These are phyloP conservation scores for Diadumene lineata DNA, from an alignment of 92 coral and sea anemone species.

Conservation along the genomic window DNA sequence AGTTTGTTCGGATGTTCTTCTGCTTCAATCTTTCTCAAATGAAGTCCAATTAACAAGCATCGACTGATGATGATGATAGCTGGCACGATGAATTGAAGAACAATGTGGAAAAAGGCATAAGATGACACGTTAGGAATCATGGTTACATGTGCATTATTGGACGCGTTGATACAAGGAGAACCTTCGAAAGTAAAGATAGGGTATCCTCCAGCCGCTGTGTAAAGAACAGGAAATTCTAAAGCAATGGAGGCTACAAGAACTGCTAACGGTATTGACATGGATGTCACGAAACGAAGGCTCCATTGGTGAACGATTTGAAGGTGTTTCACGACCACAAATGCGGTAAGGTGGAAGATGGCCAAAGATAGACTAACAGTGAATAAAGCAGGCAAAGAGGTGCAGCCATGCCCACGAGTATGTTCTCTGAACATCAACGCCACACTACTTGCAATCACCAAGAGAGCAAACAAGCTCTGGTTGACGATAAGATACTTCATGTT, in stretches of 20 bases:
- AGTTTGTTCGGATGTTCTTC: not conserved
- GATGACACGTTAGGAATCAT: not conserved
- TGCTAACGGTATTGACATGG: not conserved
- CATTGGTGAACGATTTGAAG: not conserved
- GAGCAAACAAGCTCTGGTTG: not conserved
- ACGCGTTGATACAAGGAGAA: not conserved
- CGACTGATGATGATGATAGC: not conserved
- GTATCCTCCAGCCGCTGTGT: not conserved
- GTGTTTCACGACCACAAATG: too few species aligned
- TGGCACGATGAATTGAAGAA: not conserved
- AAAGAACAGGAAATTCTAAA: not conserved
- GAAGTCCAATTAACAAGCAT: not conserved
- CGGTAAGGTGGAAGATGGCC: not conserved
- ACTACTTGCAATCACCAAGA: not conserved
- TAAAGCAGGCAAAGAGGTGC: not conserved
- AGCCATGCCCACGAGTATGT: not conserved
- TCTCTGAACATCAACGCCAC: not conserved
- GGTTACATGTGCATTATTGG: not conserved
- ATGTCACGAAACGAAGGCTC: not conserved
- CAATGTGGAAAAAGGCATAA: not conserved
- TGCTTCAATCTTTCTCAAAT: not conserved
- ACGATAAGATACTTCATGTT: not conserved
- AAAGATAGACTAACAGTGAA: not conserved
- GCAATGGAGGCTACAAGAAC: not conserved
- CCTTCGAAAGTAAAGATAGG: not conserved